Conservation (phyloP, 2,113 vertebrate genomes). For the Acanthochromis polyacanthus region DNA sequence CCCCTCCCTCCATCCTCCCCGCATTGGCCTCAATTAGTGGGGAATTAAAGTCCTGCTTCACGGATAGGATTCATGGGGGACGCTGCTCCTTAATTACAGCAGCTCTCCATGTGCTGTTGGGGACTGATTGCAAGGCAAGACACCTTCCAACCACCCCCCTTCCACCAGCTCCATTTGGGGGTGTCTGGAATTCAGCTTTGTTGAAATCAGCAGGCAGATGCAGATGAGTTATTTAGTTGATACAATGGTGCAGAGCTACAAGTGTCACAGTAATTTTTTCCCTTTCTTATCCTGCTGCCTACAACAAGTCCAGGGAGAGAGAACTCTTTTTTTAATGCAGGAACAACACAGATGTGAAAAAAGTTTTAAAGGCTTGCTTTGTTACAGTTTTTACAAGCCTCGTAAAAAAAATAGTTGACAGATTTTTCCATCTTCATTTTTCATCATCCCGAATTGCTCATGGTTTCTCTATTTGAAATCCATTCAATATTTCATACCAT, state of each 20-base stretch:
- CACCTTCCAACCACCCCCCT: conserved; percentile 49
- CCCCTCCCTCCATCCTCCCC: conserved; percentile 60
- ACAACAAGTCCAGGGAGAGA: conserved; percentile 48
- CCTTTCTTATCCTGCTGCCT: conserved; percentile 62
- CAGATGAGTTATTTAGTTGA: conserved; percentile 73
- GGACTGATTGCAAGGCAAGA: conserved; percentile 79
- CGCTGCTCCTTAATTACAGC: conserved; percentile 81
- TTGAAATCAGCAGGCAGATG: conserved; percentile 74
- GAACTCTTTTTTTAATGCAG: conserved; percentile 4
- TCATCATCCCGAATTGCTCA: not conserved
- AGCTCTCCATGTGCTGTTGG: conserved; percentile 74
- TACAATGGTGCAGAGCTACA: conserved; percentile 64
- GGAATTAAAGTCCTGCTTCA: conserved; percentile 83
- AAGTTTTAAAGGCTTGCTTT: conserved; percentile 26
- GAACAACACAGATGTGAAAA: conserved; percentile 53
- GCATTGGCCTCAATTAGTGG: conserved; percentile 81
- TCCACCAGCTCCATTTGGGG: conserved; percentile 43
- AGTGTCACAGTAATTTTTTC: conserved; percentile 61
- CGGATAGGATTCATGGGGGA: conserved; percentile 75
- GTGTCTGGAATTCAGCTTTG: conserved; percentile 56
- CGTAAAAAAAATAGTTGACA: not conserved
- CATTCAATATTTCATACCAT: not conserved
- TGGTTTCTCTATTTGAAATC: not conserved
- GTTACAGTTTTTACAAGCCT: conserved; percentile 4
- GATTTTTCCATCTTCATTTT: conserved; percentile 3